These are phyloP conservation scores for Psilanteris sp. DNA, from an alignment of 1,140 invertebrate species.

Conservation along the genomic window DNA sequence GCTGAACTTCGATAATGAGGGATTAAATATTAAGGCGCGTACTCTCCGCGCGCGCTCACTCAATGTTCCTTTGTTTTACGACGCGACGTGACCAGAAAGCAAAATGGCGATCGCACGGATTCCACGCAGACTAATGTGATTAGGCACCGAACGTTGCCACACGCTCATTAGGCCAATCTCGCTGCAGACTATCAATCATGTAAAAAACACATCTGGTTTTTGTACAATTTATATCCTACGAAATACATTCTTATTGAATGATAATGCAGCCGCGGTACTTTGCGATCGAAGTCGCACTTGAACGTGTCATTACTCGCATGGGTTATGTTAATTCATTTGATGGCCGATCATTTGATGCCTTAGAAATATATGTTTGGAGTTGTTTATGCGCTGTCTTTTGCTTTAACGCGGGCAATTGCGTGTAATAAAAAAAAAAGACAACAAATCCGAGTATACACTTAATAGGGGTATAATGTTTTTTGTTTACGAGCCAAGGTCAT, in stretches of 20 bases:
- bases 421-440: too few species aligned
- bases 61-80: constrained; percentile 79
- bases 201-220: constrained; percentile 47
- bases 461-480: too few species aligned
- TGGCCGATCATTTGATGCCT: neutral
- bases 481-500: too few species aligned
- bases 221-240: constrained; percentile 43
- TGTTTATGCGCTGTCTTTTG: neutral
- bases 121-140: constrained; percentile 70
- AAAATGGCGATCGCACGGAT: constrained; percentile 70
- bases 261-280: constrained; percentile 20
- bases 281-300: constrained; percentile 14
- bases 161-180: constrained; percentile 30
- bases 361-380: too few species aligned
- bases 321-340: constrained; percentile 13
- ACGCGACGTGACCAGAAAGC: constrained; percentile 78
- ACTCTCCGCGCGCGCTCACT: constrained; percentile 69
- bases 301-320: constrained; percentile 22
- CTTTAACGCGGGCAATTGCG: neutral
- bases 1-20: constrained; percentile 75
- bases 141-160: constrained; percentile 62
- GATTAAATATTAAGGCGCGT: constrained; percentile 79
- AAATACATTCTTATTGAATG: constrained; percentile 41
- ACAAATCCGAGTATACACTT: too few species aligned
- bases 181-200: constrained; percentile 39